Conservation (phyloP, 2,113 vertebrate species). For the Haplochromis vanheusdeni region DNA sequence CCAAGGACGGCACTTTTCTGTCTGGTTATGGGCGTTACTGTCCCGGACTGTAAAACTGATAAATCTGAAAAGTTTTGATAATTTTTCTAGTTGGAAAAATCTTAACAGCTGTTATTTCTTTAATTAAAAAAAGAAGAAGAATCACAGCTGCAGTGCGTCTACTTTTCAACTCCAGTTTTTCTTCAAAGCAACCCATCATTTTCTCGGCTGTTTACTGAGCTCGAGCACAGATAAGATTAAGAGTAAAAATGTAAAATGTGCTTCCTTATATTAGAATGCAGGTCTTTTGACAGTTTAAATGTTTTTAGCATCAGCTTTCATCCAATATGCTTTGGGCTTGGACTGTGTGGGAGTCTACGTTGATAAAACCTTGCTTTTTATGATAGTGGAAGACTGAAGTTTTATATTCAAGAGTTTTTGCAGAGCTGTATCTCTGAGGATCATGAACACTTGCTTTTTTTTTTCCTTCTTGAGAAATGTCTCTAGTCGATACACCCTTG, state of each 20-base stretch:
- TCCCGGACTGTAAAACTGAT: not conserved
- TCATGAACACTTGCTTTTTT: not conserved
- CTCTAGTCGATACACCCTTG: not conserved
- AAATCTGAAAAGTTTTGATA: not conserved
- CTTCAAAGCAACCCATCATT: not conserved
- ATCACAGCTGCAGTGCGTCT: not conserved
- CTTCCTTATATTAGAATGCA: not conserved
- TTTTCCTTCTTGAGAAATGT: not conserved
- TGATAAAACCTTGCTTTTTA: not conserved
- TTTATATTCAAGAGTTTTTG: not conserved
- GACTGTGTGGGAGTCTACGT: not conserved
- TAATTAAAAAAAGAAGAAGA: not conserved
- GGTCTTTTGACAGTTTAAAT: not conserved
- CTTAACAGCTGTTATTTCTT: not conserved
- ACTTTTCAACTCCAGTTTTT: not conserved
- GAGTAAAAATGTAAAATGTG: conserved; percentile 22
- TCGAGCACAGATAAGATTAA: conserved; percentile 23
- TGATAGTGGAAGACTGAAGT: not conserved
- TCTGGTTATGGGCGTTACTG: not conserved
- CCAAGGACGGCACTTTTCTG: not conserved
- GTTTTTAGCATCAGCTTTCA: not conserved
- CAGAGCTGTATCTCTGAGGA: not conserved
- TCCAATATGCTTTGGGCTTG: not conserved
- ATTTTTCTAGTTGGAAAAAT: not conserved
- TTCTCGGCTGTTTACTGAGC: not conserved